A percentile compares a stretch with the other conserved stretches of the same genome.
These are phyloP conservation scores for Brachypteracias leptosomus DNA, from an alignment of 2,113 vertebrate species.

Conservation along the genomic window DNA sequence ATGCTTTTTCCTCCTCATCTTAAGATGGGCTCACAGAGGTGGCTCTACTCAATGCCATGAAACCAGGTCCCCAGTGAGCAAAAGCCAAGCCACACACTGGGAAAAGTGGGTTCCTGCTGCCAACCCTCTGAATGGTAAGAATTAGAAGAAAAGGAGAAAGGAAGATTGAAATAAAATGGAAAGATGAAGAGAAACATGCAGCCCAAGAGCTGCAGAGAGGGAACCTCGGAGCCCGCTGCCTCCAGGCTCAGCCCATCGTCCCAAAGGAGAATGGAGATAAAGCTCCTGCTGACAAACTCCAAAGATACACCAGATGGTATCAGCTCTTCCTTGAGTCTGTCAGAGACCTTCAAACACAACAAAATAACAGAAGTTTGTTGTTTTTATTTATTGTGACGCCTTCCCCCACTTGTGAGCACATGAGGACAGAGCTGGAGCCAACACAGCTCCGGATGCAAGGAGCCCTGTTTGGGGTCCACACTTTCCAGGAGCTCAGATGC, in stretches of 20 bases:
- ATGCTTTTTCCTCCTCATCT: background rate
- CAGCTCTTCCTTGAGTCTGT: background rate
- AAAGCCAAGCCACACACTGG: rapidly evolving
- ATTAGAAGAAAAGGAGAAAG: background rate
- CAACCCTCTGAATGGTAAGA: background rate
- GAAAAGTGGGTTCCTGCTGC: background rate
- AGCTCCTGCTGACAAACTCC: background rate
- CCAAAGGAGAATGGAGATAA: background rate
- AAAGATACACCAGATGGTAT: background rate
- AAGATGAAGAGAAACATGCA: background rate
- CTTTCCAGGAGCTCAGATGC: background rate
- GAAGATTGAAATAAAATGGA: background rate
- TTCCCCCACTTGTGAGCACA: background rate
- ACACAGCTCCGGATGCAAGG: background rate
- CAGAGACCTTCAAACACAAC: background rate
- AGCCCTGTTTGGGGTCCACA: background rate
- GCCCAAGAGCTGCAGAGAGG: background rate
- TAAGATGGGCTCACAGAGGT: background rate
- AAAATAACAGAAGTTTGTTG: background rate
- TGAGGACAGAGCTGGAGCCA: background rate
- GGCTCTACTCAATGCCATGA: background rate
- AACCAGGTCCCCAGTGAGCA: background rate
- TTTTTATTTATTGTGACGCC: background rate
- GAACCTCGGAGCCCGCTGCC: background rate
- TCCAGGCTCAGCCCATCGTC: background rate